A percentile compares a stretch with the other conserved stretches of the same genome.
Conservation (phyloP, 1,140 invertebrate species). For the Callitettix versicolor region DNA sequence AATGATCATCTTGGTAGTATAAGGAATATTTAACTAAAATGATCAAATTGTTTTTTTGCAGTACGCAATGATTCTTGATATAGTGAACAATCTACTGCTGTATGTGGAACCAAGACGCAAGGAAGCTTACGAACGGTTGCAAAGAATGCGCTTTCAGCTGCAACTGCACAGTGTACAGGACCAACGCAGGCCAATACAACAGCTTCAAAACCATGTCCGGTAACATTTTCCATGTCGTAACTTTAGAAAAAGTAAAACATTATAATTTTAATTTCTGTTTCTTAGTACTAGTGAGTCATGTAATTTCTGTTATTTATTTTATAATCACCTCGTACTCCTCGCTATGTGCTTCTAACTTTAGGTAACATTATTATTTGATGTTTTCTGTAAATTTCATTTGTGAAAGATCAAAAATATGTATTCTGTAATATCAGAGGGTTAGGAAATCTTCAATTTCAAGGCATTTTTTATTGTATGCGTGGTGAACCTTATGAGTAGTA, state of each 20-base stretch:
- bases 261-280: not conserved
- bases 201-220: constrained; percentile 77
- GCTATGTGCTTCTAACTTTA: not conserved
- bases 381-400: not conserved
- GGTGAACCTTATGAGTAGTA: no score
- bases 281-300: not conserved
- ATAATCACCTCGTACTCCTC: no score
- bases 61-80: constrained; percentile 93
- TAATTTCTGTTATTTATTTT: no score
- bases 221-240: constrained; percentile 14
- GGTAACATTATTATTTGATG: not conserved
- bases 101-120: constrained; percentile 94
- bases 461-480: no score
- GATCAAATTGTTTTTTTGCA: no score
- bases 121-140: constrained; percentile 76
- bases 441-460: no score
- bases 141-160: constrained; percentile 85
- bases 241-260: no score
- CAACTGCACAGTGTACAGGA: constrained; percentile 83
- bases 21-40: no score
- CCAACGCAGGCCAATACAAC: constrained; percentile 82
- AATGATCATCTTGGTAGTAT: no score
- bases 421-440: no score
- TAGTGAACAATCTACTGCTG: constrained; percentile 92
- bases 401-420: not conserved